Evolutionary conservation across 2,113 vertebrate genomes (phyloP), one percentile per base, ranked within the genome.

Genomic region (Lagenorhynchus albirostris): DNA sequence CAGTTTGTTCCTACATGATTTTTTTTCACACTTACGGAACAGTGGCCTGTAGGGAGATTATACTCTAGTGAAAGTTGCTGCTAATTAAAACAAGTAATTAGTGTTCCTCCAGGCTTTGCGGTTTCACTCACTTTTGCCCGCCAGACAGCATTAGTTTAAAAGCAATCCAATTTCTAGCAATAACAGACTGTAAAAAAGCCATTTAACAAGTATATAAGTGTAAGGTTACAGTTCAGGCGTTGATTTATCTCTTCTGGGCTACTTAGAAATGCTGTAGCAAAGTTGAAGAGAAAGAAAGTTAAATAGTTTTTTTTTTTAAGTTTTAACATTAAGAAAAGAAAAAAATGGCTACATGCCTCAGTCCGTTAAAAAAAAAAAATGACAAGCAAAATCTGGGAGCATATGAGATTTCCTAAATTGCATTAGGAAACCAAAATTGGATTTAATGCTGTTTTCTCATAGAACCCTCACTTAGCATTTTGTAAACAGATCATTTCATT

Each of bases 41-140:
- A 98, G 98, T 98, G 98, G 99, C 98, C 99, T 99, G 98, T 99
- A 98, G 99, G 99, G 99, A 99, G 99, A 99, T 99, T 98, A 99
- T 99, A 99, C 99, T 99, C 99, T 98, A 99, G 99, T 99, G 99
- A 99, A 99, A 99, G 99, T 99, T 99, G 98, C 98, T 99, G 99
- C 99, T 99, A 99, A 99, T 99, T 99, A 99, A 99, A 99, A 99
- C 98, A 99, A 99, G 99, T 99, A 99, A 99, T 99, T 99, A 99
- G 99, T 99, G 99, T 99, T 99, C 99, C 99, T 99, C 98, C 99
- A 99, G 99, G 99, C 99, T 98, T 99, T 99, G 98, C 71, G 47
- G 98, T 98, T 99, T 98, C 98, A 98, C 99, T 99, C 98, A 99
- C 99, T 99, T 99, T 98, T 99, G 98, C 99, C 99, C 96, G 74